These are phyloP conservation scores for Ciconia maguari DNA, from an alignment of 2,113 vertebrate species.

Conservation along the genomic window DNA sequence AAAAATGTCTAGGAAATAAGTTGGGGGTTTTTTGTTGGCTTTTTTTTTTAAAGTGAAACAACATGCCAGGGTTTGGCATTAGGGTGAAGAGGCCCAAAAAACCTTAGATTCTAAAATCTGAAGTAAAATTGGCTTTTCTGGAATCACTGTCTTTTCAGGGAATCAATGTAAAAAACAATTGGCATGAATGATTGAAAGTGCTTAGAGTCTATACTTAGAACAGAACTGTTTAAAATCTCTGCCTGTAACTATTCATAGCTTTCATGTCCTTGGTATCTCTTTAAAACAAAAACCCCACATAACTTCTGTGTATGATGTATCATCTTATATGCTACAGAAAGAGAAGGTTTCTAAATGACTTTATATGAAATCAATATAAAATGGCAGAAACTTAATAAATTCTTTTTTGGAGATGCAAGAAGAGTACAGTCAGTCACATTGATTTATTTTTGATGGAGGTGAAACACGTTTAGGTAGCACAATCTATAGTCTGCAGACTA, in stretches of 20 bases:
- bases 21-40: too few relatives aligned
- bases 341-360: background rate
- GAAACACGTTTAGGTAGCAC: conserved; percentile 39
- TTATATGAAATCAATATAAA: conserved; percentile 26
- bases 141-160: background rate
- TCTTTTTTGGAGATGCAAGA: conserved; percentile 29
- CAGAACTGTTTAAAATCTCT: background rate
- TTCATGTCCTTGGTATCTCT: background rate
- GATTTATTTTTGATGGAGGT: conserved; percentile 42
- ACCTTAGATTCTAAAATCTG: background rate
- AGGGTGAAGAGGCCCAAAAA: background rate
- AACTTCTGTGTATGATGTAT: background rate
- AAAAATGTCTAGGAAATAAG: background rate
- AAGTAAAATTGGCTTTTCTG: background rate
- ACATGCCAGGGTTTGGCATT: background rate
- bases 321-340: background rate
- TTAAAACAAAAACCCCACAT: background rate
- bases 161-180: background rate
- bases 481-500: conserved; percentile 26
- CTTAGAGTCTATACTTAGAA: background rate
- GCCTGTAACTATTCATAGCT: background rate
- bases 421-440: background rate
- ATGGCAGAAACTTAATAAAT: conserved; percentile 39
- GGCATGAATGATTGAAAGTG: background rate
- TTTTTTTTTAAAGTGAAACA: background rate